A percentile compares a stretch with the other conserved stretches of the same genome.
Evolutionary conservation across 2,888 invertebrate genomes (phyloP).

Genomic region (Sinopyrophorus schimmeli): DNA sequence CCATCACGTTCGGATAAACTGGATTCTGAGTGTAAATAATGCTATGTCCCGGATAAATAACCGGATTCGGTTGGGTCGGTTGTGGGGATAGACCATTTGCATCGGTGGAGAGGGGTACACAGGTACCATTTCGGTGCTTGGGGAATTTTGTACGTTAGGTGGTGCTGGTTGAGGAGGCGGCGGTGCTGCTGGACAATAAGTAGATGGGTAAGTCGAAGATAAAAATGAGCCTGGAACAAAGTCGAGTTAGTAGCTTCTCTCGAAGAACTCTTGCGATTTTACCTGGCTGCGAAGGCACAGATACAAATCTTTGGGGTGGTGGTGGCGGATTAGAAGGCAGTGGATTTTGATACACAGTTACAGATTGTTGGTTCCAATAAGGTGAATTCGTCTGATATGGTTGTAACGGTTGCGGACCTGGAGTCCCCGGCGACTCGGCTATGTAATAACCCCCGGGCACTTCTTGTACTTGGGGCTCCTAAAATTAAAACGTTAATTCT

Average conservation of each 20-base stretch:
- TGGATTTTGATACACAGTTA: slow-evolving; percentile 45
- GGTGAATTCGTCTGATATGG: slow-evolving; percentile 37
- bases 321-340: slow-evolving; percentile 35
- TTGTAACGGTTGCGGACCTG: slow-evolving; percentile 30
- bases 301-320: slow-evolving; percentile 36
- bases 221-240: slow-evolving; percentile 35
- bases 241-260: too few relatives aligned
- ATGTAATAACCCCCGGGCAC: slow-evolving; percentile 46
- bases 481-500: slow-evolving; percentile 15
- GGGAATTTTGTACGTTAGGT: slow-evolving; percentile 26
- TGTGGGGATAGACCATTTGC: slow-evolving; percentile 35
- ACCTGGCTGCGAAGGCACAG: slow-evolving; percentile 38
- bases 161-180: slow-evolving; percentile 18
- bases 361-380: slow-evolving; percentile 48
- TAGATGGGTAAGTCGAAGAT: slow-evolving; percentile 29
- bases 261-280: too few relatives aligned
- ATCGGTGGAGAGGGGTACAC: slow-evolving; percentile 35
- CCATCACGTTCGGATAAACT: slow-evolving; percentile 27
- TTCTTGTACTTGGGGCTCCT: slow-evolving; percentile 47
- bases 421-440: slow-evolving; percentile 30
- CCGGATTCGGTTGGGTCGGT: slow-evolving; percentile 35
- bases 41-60: slow-evolving; percentile 45
- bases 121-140: slow-evolving; percentile 34
- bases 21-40: slow-evolving; percentile 45
- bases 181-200: slow-evolving; percentile 21